phyloP scores from a whole-genome alignment of 2,797 vertebrate species.

The Danio kyathit region DNA sequence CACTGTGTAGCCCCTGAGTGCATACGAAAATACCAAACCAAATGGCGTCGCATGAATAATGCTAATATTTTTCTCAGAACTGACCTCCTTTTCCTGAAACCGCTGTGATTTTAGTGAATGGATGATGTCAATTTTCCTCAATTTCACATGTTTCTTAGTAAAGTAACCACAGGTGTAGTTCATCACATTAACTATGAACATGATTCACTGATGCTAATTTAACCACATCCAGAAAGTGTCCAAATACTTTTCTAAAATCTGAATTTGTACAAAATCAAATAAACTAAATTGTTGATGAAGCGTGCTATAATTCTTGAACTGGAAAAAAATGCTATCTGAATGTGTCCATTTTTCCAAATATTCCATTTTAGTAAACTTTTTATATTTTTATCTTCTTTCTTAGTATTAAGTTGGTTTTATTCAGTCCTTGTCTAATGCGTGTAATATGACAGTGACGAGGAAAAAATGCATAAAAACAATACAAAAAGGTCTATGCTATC shows the following conservation, averaged over 20 bases:
- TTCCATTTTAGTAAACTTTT: background rate
- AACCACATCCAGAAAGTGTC: slow-evolving; percentile 1
- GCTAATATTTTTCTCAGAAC: background rate
- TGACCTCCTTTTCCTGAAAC: background rate
- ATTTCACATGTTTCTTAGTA: background rate
- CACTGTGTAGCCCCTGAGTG: no score
- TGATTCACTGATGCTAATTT: background rate
- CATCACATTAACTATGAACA: background rate
- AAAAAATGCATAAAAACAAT: background rate
- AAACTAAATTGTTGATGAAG: background rate
- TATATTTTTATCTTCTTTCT: background rate
- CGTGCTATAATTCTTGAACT: background rate
- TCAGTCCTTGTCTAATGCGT: background rate
- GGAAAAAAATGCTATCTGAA: background rate
- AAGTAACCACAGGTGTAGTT: slow-evolving; percentile 1
- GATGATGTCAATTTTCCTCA: background rate
- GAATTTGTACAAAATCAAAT: background rate
- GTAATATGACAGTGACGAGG: background rate
- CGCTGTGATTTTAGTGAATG: background rate
- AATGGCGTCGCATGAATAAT: background rate
- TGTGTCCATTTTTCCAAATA: no score
- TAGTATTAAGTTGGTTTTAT: background rate
- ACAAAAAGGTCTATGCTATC: background rate
- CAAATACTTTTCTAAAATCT: background rate
- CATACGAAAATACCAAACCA: background rate